Conservation (phyloP, 2,113 vertebrate genomes). For the Bostrychus sinensis region DNA sequence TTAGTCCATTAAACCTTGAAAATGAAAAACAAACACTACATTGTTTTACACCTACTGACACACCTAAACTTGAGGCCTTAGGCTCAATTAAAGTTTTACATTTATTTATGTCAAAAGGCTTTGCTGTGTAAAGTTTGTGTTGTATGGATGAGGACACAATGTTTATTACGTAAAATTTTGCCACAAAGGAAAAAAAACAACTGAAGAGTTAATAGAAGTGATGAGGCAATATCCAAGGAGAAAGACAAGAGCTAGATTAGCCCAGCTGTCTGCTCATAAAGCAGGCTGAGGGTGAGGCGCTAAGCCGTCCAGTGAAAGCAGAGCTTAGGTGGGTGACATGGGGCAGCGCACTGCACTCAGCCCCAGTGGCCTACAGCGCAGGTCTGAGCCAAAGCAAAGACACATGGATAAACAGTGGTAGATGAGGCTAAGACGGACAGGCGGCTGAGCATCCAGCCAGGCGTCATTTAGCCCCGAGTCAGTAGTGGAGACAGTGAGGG, state of each 20-base stretch:
- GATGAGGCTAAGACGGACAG: slow-evolving; percentile 66
- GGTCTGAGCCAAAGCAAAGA: slow-evolving; percentile 76
- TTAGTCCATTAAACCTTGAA: slow-evolving; percentile 10
- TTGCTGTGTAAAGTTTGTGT: not conserved
- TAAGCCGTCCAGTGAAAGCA: slow-evolving; percentile 82
- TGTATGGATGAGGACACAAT: not conserved
- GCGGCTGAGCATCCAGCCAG: slow-evolving; percentile 38
- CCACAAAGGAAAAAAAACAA: too few species aligned
- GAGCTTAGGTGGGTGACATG: slow-evolving; percentile 78
- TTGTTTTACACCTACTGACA: not conserved
- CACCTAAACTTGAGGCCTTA: not conserved
- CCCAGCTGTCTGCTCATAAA: slow-evolving; percentile 80
- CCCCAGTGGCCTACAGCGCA: slow-evolving; percentile 54
- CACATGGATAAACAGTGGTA: slow-evolving; percentile 75
- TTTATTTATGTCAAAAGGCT: not conserved
- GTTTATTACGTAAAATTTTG: not conserved
- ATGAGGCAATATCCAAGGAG: slow-evolving; percentile 45
- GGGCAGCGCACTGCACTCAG: slow-evolving; percentile 73
- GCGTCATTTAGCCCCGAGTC: slow-evolving; percentile 58
- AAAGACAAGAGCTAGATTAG: slow-evolving; percentile 61
- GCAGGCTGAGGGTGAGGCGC: slow-evolving; percentile 72
- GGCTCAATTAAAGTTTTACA: slow-evolving; percentile 1
- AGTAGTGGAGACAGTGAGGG: slow-evolving; percentile 63
- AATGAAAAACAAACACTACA: slow-evolving; percentile 6
- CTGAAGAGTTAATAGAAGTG: slow-evolving; percentile 37